Percentiles rank a stretch among this genome's conserved stretches.
phyloP scores from a whole-genome alignment of 2,888 invertebrate genomes.

The Volucella bombylans region DNA sequence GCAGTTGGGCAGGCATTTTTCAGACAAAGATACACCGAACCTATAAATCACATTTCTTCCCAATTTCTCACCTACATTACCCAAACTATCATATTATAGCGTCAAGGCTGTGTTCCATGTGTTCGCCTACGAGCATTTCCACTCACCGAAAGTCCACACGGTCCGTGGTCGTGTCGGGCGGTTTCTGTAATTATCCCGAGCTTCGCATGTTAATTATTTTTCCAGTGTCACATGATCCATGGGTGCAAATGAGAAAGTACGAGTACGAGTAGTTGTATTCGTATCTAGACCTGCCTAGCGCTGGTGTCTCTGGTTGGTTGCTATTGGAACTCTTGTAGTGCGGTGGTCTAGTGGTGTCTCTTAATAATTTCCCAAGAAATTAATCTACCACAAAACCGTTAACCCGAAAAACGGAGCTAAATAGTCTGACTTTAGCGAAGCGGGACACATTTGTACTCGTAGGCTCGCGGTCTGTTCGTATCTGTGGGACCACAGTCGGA shows the following conservation, averaged over 20 bases:
- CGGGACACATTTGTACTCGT: constrained; percentile 62
- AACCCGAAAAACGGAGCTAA: constrained; percentile 51
- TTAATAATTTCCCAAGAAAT: constrained; percentile 71
- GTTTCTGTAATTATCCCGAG: constrained; percentile 61
- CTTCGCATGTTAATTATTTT: constrained; percentile 69
- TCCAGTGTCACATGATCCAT: constrained; percentile 60
- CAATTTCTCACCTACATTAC: constrained; percentile 48
- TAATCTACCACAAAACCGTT: constrained; percentile 69
- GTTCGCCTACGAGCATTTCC: constrained; percentile 1
- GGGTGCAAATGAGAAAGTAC: constrained; percentile 12
- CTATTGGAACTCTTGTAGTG: not conserved
- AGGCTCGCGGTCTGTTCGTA: constrained; percentile 18
- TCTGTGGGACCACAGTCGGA: too few relatives aligned
- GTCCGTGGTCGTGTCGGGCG: not conserved
- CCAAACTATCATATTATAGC: constrained; percentile 41
- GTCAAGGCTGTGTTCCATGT: constrained; percentile 1
- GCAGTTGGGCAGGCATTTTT: constrained; percentile 50
- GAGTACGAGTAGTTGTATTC: not conserved
- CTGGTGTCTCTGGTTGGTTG: not conserved
- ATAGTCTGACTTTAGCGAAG: constrained; percentile 16
- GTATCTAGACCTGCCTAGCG: not conserved
- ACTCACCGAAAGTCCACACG: not conserved
- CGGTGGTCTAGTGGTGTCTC: constrained; percentile 38
- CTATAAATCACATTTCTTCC: constrained; percentile 65
- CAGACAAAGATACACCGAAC: constrained; percentile 45